Evolutionary conservation across 2,797 vertebrate species (phyloP).

Genomic region (Bradypus variegatus): DNA sequence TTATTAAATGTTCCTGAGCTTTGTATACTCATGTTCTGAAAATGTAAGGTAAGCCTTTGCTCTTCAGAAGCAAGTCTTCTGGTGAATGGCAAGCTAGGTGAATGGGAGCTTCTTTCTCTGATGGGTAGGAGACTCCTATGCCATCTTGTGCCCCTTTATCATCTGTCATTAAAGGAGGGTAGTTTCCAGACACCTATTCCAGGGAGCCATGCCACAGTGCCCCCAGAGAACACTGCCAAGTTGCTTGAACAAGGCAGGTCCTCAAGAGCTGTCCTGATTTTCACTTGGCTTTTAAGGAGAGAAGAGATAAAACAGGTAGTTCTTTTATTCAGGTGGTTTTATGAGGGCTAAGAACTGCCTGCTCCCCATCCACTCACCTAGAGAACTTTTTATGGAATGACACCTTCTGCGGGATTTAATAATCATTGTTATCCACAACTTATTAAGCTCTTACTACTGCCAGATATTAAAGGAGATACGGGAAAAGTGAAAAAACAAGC

Average conservation of each 20-base stretch:
- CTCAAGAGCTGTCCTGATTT: not conserved
- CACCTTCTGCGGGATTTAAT: not conserved
- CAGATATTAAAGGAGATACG: not conserved
- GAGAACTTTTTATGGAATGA: not conserved
- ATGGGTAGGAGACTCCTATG: too few relatives aligned
- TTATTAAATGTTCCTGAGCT: not conserved
- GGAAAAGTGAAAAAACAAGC: not conserved
- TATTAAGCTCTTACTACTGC: not conserved
- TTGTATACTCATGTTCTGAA: not conserved
- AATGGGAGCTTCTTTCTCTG: not conserved
- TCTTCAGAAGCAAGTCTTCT: not conserved
- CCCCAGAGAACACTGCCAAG: not conserved
- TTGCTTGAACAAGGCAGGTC: not conserved
- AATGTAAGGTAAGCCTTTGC: not conserved
- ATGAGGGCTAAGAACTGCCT: not conserved
- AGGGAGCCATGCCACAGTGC: too few relatives aligned
- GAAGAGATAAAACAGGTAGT: not conserved
- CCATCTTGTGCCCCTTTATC: not conserved
- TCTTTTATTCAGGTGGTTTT: not conserved
- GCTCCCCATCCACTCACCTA: not conserved
- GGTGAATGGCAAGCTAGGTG: not conserved
- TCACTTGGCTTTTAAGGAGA: not conserved
- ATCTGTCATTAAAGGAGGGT: not conserved
- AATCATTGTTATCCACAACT: not conserved
- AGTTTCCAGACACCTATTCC: not conserved